Evolutionary conservation across 2,888 invertebrate genomes (phyloP).

Genomic region (Campoplex capitator): DNA sequence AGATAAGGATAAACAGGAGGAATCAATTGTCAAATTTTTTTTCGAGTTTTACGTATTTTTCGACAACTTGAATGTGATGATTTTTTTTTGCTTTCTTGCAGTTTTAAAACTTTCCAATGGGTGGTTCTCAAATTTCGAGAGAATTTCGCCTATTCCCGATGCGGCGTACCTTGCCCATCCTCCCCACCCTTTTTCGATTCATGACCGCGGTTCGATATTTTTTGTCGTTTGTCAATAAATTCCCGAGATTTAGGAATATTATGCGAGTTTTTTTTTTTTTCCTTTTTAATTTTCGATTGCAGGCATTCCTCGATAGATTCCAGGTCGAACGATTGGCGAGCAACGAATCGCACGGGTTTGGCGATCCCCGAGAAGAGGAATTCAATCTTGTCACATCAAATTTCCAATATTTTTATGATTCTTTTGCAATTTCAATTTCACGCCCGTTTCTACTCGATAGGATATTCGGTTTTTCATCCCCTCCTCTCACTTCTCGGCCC

Average conservation of each 20-base stretch:
- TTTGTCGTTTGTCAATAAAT: not conserved
- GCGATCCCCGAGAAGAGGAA: not conserved
- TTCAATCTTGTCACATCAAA: not conserved
- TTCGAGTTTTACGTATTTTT: not conserved
- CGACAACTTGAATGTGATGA: not conserved
- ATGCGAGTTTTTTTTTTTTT: not conserved
- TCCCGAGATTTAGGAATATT: not conserved
- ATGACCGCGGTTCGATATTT: not conserved
- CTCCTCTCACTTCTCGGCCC: not conserved
- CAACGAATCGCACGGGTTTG: not conserved
- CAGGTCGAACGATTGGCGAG: not conserved
- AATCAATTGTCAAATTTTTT: not conserved
- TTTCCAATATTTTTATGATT: not conserved
- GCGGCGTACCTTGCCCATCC: conserved; percentile 3
- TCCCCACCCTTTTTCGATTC: conserved; percentile 16
- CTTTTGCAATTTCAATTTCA: not conserved
- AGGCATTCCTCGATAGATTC: not conserved
- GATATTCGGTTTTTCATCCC: conserved; percentile 1
- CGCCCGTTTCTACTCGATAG: not conserved
- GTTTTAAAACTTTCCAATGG: not conserved
- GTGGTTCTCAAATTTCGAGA: not conserved
- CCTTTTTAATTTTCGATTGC: not conserved
- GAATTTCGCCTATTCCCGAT: not conserved
- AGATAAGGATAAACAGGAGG: not conserved
- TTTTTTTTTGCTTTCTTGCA: not conserved